Conservation (phyloP, 2,113 vertebrate species). For the Motacilla tschutschensis region DNA sequence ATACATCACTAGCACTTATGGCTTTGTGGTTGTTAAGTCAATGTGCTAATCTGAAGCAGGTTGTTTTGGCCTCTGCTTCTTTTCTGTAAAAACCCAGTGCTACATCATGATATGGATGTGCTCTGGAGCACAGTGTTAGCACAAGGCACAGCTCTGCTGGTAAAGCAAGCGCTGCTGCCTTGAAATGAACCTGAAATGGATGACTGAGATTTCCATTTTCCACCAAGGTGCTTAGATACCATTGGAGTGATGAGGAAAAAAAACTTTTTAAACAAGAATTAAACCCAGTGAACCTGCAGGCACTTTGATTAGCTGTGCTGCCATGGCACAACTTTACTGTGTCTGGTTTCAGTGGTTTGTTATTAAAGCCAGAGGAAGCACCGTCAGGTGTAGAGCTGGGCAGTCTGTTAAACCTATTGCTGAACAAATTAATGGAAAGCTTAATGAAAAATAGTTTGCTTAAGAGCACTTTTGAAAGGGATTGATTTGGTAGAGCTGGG, state of each 20-base stretch:
- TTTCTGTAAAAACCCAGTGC: background rate
- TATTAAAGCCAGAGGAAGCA: background rate
- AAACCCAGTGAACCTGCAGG: background rate
- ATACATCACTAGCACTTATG: background rate
- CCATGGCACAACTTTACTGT: fast-evolving
- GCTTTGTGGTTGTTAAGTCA: background rate
- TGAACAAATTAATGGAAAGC: background rate
- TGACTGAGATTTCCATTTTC: background rate
- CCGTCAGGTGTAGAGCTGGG: background rate
- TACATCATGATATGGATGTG: fast-evolving
- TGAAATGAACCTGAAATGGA: background rate
- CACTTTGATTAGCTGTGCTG: background rate
- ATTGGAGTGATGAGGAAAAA: background rate
- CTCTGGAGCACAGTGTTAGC: background rate
- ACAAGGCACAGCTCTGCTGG: background rate
- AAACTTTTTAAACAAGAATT: background rate
- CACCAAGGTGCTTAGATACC: background rate
- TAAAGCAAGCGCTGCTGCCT: background rate
- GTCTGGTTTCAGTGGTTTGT: background rate
- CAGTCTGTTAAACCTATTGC: background rate
- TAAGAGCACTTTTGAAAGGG: background rate
- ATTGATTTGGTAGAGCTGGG: background rate
- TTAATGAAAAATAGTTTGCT: background rate
- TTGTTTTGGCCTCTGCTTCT: background rate
- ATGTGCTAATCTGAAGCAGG: background rate